Evolutionary conservation across 2,113 vertebrate genomes (phyloP).

Genomic region (Steatornis caripensis): DNA sequence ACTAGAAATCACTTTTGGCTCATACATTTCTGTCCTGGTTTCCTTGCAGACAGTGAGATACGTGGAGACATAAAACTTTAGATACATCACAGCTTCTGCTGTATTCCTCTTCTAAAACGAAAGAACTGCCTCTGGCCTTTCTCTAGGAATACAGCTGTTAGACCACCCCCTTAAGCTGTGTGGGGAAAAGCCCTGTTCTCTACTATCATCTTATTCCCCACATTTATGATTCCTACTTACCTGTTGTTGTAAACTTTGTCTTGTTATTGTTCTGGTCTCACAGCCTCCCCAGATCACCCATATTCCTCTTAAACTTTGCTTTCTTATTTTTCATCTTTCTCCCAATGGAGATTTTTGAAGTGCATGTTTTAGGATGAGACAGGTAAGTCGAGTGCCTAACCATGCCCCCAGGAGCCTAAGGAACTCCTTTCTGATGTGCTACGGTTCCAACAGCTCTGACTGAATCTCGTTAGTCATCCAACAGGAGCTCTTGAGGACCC

Average conservation of each 20-base stretch:
- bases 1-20: background rate
- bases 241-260: background rate
- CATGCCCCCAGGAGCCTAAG: background rate
- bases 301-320: background rate
- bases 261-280: background rate
- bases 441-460: background rate
- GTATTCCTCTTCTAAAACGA: background rate
- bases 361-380: background rate
- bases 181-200: background rate
- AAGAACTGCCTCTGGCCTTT: background rate
- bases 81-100: background rate
- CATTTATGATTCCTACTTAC: background rate
- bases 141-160: background rate
- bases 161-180: background rate
- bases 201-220: background rate
- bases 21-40: too few species aligned
- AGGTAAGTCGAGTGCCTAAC: background rate
- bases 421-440: background rate
- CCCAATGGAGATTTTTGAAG: background rate
- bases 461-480: background rate
- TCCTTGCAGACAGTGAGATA: background rate
- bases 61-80: background rate
- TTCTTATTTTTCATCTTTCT: background rate
- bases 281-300: background rate
- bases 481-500: background rate